Evolutionary conservation across 35 echinoderm and acorn worm genomes (phyloP).

Genomic region (Patiria miniata): DNA sequence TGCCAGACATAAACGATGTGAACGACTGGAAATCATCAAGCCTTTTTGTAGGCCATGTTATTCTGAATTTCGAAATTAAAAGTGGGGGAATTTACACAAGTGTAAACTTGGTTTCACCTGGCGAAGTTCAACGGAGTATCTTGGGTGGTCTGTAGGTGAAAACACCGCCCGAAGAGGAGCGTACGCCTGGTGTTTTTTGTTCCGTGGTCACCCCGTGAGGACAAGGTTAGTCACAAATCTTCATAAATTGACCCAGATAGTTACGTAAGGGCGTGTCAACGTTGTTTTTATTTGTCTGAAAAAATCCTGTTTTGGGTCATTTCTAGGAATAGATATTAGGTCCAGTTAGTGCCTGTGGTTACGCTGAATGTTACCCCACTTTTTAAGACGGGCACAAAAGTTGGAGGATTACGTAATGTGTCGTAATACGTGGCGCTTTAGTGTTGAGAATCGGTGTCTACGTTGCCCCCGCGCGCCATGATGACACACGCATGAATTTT

Average conservation of each 20-base stretch:
- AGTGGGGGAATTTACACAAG: not conserved
- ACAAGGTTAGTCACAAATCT: slow-evolving; percentile 21
- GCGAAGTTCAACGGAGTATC: not conserved
- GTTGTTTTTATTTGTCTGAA: not conserved
- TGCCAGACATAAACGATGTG: not conserved
- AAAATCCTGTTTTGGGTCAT: not conserved
- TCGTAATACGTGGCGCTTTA: slow-evolving; percentile 4
- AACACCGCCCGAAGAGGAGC: not conserved
- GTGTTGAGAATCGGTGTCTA: too few relatives aligned
- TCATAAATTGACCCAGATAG: slow-evolving; percentile 62
- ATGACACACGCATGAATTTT: too few relatives aligned
- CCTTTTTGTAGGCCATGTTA: not conserved
- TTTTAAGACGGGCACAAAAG: not conserved
- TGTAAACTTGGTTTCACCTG: not conserved
- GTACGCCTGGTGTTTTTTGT: not conserved
- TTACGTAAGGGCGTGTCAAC: slow-evolving; percentile 80
- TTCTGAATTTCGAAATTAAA: not conserved
- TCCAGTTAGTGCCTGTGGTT: not conserved
- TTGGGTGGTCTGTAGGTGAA: not conserved
- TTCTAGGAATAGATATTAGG: not conserved
- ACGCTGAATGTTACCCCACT: not conserved
- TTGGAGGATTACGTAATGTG: slow-evolving; percentile 15
- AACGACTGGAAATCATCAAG: slow-evolving; percentile 1
- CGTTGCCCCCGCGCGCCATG: too few relatives aligned
- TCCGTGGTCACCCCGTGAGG: not conserved